Base-by-base conservation (phyloP, 2,888 invertebrate species). In the Leucozona laternaria region DNA sequence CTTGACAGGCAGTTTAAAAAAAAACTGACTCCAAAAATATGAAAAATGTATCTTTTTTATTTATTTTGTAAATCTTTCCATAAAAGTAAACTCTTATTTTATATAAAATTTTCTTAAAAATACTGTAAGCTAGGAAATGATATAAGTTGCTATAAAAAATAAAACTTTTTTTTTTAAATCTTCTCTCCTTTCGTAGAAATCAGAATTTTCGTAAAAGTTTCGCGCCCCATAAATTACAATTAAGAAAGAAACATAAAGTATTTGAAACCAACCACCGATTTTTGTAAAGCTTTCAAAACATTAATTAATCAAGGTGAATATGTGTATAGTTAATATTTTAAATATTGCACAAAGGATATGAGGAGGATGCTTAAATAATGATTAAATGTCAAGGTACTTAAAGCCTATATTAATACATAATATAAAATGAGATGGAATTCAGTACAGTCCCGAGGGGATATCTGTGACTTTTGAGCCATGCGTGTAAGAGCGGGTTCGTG, bases 391-490 rank as follows among this genome's bases (percentile, higher is more conserved):
- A 22, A 53, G 37, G 66, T 22, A 40, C 15, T 4, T 60, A 34
- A 37, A 58, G 7, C 13, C 37, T 40, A 60, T 11, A 71, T 34
- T 7, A 31, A 31, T 31, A 31, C 31, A 31, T 7, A 28, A 31
- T 31, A 43, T 40, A 40, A 53, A 37, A 13, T 20, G 37, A 64
- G n/a, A 50, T 17, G 17, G 17, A 57, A 34, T 48, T 92, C 90
- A 96, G 93, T 96, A 96, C 86, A 96, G 92, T 76, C 96, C 96
- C 57, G 96, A 96, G 88, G 96, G 95, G 92, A 95, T 94, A 90
- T 96, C 96, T 6, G 96, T 95, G 11, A 96, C 93, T 93, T 96
- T 96, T 73, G 94, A 94, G 43, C 93, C 91, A 60, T 92, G 92
- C 34, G 95, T 92, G 60, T 92, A 91, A 11, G 92, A 92, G 31